A percentile compares a stretch with the other conserved stretches of the same genome.
Evolutionary conservation across 2,888 invertebrate genomes (phyloP).

Genomic region (Trachelus stipa): DNA sequence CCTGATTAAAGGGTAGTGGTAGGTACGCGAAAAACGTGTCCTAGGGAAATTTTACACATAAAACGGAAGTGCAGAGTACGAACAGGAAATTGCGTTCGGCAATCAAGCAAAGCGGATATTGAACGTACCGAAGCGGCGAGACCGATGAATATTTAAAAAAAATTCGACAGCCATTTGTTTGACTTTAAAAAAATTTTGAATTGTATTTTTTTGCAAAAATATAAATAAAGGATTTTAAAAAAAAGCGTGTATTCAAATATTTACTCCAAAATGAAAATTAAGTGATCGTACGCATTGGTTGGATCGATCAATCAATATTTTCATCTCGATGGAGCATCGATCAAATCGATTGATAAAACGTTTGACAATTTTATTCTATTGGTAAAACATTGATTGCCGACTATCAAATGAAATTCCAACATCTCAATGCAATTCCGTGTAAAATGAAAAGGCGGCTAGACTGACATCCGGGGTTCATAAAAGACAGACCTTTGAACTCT

Average conservation of each 20-base stretch:
- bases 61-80: constrained; percentile 14
- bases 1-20: background rate
- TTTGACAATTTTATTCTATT: constrained; percentile 16
- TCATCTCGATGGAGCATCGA: background rate
- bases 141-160: background rate
- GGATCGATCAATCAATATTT: background rate
- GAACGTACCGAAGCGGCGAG: constrained; percentile 31
- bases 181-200: background rate
- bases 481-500: background rate
- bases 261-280: background rate
- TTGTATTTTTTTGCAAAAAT: constrained; percentile 7
- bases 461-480: background rate
- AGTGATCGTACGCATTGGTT: background rate
- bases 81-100: constrained; percentile 58
- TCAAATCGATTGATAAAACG: background rate
- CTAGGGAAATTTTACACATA: background rate
- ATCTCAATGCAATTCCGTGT: background rate
- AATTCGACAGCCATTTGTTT: background rate
- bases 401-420: background rate
- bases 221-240: constrained; percentile 1
- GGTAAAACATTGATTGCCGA: constrained; percentile 25
- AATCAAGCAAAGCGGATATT: constrained; percentile 58
- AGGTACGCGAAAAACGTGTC: background rate
- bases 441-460: background rate
- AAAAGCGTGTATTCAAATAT: background rate